These are phyloP conservation scores for Gymnarchus niloticus DNA, from an alignment of 2,113 vertebrate genomes.

Conservation along the genomic window DNA sequence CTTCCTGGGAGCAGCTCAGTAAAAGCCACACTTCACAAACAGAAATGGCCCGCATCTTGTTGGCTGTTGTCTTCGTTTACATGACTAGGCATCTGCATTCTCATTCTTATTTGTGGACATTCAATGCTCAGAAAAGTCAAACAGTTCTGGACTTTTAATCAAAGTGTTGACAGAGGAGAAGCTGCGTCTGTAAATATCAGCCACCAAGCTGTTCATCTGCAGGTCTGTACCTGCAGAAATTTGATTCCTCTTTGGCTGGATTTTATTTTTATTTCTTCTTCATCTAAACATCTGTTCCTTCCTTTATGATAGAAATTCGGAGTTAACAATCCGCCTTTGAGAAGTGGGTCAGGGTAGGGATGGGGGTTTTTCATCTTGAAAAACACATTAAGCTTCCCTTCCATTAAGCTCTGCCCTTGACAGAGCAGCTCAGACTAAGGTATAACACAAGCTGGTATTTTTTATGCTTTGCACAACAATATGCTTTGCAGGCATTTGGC, in stretches of 20 bases:
- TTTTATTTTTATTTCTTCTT: not conserved
- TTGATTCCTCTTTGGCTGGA: not conserved
- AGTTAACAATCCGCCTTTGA: not conserved
- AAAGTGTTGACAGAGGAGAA: not conserved
- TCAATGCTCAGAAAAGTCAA: no score
- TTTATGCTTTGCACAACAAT: not conserved
- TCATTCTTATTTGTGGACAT: not conserved
- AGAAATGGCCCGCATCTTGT: not conserved
- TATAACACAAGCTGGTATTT: not conserved
- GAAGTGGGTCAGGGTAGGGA: not conserved
- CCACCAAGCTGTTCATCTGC: not conserved
- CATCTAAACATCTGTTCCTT: not conserved
- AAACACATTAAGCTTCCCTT: not conserved
- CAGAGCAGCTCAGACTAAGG: not conserved
- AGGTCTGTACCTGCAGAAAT: not conserved
- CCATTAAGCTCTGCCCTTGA: no score
- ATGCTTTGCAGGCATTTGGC: not conserved
- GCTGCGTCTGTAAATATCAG: not conserved
- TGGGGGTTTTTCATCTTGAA: not conserved
- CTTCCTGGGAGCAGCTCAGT: not conserved
- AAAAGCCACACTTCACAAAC: not conserved
- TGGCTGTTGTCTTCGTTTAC: not conserved
- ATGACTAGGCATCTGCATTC: not conserved
- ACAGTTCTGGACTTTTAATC: no score
- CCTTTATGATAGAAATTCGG: not conserved